Evolutionary conservation across 1,140 invertebrate species (phyloP).

Genomic region (Zaprionus ornatus): DNA sequence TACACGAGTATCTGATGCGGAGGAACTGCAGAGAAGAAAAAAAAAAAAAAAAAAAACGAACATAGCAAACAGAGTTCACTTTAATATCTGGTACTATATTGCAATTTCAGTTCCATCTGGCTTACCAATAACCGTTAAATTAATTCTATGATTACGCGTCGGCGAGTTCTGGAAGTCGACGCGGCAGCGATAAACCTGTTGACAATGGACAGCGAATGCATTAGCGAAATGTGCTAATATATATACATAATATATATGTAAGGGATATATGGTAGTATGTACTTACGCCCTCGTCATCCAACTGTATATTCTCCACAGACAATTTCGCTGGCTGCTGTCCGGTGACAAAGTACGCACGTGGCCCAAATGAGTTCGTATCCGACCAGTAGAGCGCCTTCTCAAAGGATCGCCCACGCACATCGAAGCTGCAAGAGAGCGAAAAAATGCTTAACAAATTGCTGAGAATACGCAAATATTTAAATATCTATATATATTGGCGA

Average conservation of each 20-base stretch:
- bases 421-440: conserved; percentile 87
- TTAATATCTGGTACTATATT: conserved; percentile 52
- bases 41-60: conserved; percentile 4
- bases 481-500: conserved; percentile 52
- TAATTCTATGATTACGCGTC: conserved; percentile 94
- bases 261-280: neutral
- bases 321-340: conserved; percentile 90
- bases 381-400: conserved; percentile 92
- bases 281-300: conserved; percentile 91
- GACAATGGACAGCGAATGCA: conserved; percentile 53
- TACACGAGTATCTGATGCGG: conserved; percentile 93
- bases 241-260: neutral
- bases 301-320: conserved; percentile 91
- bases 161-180: conserved; percentile 96
- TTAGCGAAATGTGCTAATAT: conserved; percentile 26
- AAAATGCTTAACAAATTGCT: conserved; percentile 21
- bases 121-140: conserved; percentile 96
- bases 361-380: conserved; percentile 89
- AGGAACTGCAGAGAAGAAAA: conserved; percentile 87
- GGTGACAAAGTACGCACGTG: conserved; percentile 91
- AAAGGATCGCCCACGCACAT: conserved; percentile 90
- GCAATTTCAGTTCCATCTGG: conserved; percentile 53
- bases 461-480: conserved; percentile 28
- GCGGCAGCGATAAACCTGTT: conserved; percentile 90
- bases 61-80: conserved; percentile 21